These are phyloP conservation scores for Apteryx owenii DNA, from an alignment of 2,113 vertebrate species.

Conservation along the genomic window DNA sequence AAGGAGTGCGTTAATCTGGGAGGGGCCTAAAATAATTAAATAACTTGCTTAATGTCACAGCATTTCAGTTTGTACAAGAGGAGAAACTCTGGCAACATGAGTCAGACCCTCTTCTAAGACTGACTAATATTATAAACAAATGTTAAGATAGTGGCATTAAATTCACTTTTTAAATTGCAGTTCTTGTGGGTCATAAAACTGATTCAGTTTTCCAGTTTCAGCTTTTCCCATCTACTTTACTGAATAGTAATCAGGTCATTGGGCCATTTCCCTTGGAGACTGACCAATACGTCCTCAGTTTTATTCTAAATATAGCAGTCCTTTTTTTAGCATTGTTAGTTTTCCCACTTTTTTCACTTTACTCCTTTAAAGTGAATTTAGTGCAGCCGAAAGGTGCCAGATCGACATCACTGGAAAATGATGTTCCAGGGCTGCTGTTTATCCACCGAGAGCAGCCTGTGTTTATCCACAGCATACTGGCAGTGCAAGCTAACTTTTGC, in stretches of 20 bases:
- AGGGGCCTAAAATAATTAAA: constrained; percentile 53
- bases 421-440: constrained; percentile 49
- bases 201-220: constrained; percentile 74
- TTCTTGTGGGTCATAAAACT: constrained; percentile 70
- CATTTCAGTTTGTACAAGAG: constrained; percentile 28
- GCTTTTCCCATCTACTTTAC: constrained; percentile 69
- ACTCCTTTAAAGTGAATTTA: constrained; percentile 29
- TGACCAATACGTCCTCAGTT: constrained; percentile 66
- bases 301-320: constrained; percentile 72
- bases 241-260: constrained; percentile 76
- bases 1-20: constrained; percentile 17
- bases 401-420: constrained; percentile 67
- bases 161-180: constrained; percentile 66
- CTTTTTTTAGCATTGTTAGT: constrained; percentile 73
- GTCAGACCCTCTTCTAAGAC: constrained; percentile 39
- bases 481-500: neutral
- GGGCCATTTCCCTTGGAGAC: constrained; percentile 73
- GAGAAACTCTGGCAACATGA: constrained; percentile 30
- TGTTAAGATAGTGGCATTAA: constrained; percentile 56
- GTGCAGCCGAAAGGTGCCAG: constrained; percentile 48
- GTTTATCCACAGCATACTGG: neutral
- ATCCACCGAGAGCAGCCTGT: constrained; percentile 14
- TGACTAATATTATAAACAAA: constrained; percentile 69
- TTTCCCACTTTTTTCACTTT: constrained; percentile 4
- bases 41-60: constrained; percentile 14